These are phyloP conservation scores for Aegithalos caudatus DNA, from an alignment of 2,113 vertebrate species.

Conservation along the genomic window DNA sequence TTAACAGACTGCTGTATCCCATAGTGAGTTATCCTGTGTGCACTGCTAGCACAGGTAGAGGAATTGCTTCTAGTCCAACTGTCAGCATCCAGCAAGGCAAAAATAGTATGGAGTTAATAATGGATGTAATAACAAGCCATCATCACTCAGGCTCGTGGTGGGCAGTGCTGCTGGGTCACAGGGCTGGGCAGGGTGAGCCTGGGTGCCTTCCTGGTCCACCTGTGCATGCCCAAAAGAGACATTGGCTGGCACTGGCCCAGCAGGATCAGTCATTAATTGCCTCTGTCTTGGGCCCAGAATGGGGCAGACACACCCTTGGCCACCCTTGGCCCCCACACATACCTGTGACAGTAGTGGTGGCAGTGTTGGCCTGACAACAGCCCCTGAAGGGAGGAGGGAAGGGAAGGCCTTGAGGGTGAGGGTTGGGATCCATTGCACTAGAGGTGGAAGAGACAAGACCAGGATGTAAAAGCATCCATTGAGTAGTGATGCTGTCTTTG, in stretches of 20 bases:
- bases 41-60: background rate
- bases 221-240: background rate
- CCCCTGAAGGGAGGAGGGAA: background rate
- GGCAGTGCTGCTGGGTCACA: accelerated
- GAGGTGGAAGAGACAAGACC: background rate
- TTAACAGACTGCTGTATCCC: background rate
- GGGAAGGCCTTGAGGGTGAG: background rate
- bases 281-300: background rate
- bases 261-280: background rate
- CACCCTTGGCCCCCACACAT: too few relatives aligned
- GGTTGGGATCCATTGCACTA: background rate
- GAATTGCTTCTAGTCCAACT: background rate
- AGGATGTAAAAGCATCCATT: accelerated
- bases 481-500: background rate
- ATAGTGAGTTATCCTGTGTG: background rate
- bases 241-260: background rate
- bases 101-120: background rate
- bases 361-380: accelerated
- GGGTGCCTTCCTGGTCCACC: accelerated
- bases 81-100: background rate
- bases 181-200: background rate
- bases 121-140: background rate
- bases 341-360: background rate
- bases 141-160: background rate
- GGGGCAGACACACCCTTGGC: background rate